Conservation (phyloP, 2,888 invertebrate genomes). For the Chrysodeixis includens region DNA sequence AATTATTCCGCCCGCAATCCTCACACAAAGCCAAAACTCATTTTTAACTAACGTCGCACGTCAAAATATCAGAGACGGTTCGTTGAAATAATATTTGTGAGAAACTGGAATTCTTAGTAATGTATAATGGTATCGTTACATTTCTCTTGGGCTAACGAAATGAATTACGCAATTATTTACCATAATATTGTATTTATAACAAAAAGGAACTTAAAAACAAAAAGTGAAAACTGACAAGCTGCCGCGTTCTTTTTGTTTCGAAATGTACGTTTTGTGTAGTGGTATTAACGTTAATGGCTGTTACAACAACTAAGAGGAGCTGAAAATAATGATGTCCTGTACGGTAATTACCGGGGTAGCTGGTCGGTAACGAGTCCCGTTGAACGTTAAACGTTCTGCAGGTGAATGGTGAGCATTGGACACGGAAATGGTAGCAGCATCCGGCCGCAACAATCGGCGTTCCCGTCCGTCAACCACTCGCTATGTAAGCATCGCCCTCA, state of each 20-base stretch:
- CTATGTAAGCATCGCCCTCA: constrained; percentile 55
- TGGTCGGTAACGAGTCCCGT: constrained; percentile 70
- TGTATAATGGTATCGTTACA: constrained; percentile 33
- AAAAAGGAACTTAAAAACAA: constrained; percentile 34
- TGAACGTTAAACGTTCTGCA: constrained; percentile 62
- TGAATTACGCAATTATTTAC: constrained; percentile 50
- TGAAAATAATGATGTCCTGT: constrained; percentile 57
- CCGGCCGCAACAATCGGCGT: constrained; percentile 81
- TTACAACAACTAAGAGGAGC: constrained; percentile 37
- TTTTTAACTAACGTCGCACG: constrained; percentile 69
- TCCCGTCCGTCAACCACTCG: constrained; percentile 55
- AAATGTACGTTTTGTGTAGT: constrained; percentile 24
- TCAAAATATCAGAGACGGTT: constrained; percentile 64
- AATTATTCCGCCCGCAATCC: constrained; percentile 73
- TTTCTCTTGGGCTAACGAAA: constrained; percentile 37
- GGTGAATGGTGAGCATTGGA: constrained; percentile 75
- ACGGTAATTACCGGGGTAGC: constrained; percentile 68
- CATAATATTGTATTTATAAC: constrained; percentile 43
- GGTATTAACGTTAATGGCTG: constrained; percentile 34
- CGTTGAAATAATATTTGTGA: constrained; percentile 56
- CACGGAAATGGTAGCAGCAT: constrained; percentile 80
- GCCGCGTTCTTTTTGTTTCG: constrained; percentile 30
- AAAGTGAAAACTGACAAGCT: constrained; percentile 18
- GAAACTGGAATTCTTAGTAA: constrained; percentile 42
- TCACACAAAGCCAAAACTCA: constrained; percentile 72